Conservation (phyloP, 2,888 invertebrate genomes). For the Rugalucina vietnamica region DNA sequence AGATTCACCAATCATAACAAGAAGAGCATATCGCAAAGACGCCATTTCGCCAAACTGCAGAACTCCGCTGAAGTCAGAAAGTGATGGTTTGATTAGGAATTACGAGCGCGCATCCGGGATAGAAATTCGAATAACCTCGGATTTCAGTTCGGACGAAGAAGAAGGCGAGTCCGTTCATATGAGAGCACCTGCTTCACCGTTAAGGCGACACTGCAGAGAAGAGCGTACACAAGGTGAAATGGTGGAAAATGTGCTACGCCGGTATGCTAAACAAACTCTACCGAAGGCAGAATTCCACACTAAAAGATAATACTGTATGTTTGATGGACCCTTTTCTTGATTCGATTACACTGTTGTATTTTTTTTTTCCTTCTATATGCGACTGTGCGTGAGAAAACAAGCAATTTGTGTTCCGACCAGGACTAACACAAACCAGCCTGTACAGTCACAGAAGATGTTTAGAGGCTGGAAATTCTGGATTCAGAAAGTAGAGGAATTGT, state of each 20-base stretch:
- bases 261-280: constrained; percentile 27
- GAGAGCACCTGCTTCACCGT: background rate
- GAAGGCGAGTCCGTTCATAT: background rate
- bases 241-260: constrained; percentile 43
- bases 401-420: no score
- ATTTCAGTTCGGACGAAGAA: background rate
- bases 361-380: no score
- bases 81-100: background rate
- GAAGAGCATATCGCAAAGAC: background rate
- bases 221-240: constrained; percentile 28
- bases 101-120: background rate
- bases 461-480: no score
- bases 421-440: no score
- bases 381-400: no score
- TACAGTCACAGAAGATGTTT: no score
- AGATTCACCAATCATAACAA: background rate
- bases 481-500: no score
- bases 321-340: no score
- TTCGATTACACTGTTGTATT: no score
- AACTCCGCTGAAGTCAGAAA: background rate
- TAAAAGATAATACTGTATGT: background rate
- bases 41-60: background rate
- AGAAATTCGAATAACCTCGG: background rate
- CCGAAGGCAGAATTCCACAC: background rate
- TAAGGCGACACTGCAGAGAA: constrained; percentile 25